Conservation (phyloP, 2,113 vertebrate species). For the Acrocephalus arundinaceus region DNA sequence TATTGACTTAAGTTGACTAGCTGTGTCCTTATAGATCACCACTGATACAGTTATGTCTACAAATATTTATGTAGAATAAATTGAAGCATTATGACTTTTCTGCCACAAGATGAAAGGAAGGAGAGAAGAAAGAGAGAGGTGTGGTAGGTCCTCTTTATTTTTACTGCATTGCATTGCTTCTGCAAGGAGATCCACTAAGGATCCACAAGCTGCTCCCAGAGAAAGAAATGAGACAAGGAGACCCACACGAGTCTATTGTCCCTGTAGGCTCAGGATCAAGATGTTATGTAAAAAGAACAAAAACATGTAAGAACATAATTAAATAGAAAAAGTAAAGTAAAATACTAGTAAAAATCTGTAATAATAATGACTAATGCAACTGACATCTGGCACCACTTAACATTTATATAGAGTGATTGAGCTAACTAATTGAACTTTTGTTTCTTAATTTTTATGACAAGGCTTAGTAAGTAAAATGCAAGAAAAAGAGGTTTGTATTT, state of each 20-base stretch:
- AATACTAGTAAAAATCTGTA: not conserved
- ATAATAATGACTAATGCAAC: not conserved
- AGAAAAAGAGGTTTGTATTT: not conserved
- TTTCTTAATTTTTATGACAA: conserved; percentile 37
- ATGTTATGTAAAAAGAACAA: not conserved
- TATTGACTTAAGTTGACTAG: not conserved
- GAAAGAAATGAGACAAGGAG: not conserved
- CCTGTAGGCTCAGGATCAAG: not conserved
- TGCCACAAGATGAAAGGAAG: not conserved
- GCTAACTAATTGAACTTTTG: conserved; percentile 27
- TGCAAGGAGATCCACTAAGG: not conserved
- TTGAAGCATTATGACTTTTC: not conserved
- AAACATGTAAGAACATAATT: not conserved
- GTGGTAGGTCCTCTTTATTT: not conserved
- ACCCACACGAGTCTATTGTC: not conserved
- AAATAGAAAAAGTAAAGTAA: conserved; percentile 37
- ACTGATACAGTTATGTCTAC: not conserved
- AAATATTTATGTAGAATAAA: not conserved
- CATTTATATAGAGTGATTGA: not conserved
- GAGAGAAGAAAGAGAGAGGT: not conserved
- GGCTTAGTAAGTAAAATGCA: conserved; percentile 7
- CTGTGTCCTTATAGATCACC: not conserved
- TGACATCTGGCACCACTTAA: conserved; percentile 39
- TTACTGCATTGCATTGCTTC: not conserved
- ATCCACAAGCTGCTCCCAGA: not conserved